Conservation (phyloP, 2,797 vertebrate genomes). For the Brachymystax lenok region DNA sequence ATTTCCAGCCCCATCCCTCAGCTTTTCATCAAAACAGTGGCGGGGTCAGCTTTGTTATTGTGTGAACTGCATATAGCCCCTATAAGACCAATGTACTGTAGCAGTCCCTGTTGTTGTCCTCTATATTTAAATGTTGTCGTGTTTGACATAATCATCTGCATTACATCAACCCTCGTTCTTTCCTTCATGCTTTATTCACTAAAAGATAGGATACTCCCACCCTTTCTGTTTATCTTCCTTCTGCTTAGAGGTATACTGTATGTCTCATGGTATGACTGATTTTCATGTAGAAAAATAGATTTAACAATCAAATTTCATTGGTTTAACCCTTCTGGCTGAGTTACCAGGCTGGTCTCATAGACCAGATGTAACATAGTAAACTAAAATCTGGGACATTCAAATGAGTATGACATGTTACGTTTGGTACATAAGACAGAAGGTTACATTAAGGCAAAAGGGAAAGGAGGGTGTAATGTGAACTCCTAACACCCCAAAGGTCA, state of each 20-base stretch:
- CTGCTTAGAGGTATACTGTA: background rate
- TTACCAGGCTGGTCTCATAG: background rate
- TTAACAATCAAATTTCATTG: background rate
- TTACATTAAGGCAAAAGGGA: too few species aligned
- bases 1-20: too few species aligned
- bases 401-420: too few species aligned
- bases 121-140: background rate
- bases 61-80: too few species aligned
- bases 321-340: background rate
- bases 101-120: background rate
- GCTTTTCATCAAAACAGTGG: too few species aligned
- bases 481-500: too few species aligned
- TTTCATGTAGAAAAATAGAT: background rate
- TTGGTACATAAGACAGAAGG: too few species aligned
- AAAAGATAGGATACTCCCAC: background rate
- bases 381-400: too few species aligned
- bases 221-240: background rate
- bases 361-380: too few species aligned
- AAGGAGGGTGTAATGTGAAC: too few species aligned
- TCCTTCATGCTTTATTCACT: background rate
- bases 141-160: background rate
- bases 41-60: too few species aligned
- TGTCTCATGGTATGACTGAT: constrained; percentile 1
- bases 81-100: background rate
- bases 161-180: background rate